Evolutionary conservation across 2,113 vertebrate genomes (phyloP).

Genomic region (Irena cyanogastra): DNA sequence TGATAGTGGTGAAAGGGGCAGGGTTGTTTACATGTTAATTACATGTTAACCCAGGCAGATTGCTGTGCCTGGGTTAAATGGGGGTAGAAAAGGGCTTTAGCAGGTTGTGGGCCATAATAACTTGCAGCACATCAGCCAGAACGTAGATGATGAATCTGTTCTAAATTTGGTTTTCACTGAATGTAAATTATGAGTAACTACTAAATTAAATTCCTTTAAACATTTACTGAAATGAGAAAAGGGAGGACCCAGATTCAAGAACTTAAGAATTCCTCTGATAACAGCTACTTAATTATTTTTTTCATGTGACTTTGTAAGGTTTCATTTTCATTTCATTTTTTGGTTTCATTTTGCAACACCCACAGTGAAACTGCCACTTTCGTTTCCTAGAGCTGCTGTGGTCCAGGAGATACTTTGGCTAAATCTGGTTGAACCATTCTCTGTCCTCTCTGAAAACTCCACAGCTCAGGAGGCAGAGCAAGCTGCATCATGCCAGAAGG

Average conservation of each 20-base stretch:
- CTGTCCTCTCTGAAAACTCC: background rate
- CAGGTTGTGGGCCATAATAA: background rate
- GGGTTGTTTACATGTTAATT: conserved; percentile 24
- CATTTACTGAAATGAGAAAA: background rate
- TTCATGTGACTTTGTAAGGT: rapidly evolving
- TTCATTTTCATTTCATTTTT: background rate
- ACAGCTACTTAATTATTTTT: background rate
- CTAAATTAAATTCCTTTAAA: background rate
- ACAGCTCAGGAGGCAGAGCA: background rate
- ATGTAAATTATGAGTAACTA: background rate
- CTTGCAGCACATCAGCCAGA: background rate
- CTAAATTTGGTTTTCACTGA: background rate
- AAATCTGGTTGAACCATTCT: background rate
- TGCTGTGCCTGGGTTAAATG: background rate
- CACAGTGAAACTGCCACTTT: background rate
- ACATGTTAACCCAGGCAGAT: too few relatives aligned
- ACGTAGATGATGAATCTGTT: background rate
- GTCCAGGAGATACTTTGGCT: background rate
- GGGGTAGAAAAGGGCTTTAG: background rate
- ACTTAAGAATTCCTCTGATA: background rate
- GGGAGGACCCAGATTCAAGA: background rate
- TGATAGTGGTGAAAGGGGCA: background rate
- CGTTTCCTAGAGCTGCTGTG: background rate
- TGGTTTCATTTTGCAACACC: background rate
- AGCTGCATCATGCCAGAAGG: background rate